These are phyloP conservation scores for Apotomis turbidana DNA, from an alignment of 2,888 invertebrate genomes.

Conservation along the genomic window DNA sequence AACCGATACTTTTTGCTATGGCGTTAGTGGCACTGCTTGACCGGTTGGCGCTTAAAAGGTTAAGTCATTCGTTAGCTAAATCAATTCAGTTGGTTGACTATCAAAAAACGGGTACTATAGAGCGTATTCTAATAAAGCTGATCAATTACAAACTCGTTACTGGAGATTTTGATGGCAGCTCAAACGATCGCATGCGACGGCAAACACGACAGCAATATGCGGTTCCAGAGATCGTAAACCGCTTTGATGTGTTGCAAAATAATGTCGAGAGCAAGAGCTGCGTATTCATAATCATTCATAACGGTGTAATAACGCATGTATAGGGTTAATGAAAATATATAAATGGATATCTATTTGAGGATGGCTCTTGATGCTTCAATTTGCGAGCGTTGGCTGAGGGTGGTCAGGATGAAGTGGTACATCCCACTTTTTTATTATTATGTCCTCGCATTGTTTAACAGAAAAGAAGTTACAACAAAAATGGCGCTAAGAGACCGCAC, in stretches of 20 bases:
- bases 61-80: too few species aligned
- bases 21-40: too few species aligned
- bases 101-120: constrained; percentile 10
- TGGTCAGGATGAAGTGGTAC: too few species aligned
- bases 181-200: constrained; percentile 45
- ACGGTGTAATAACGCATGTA: background rate
- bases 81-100: background rate
- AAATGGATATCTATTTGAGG: background rate
- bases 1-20: too few species aligned
- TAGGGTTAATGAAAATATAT: constrained; percentile 1
- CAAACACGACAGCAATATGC: constrained; percentile 53
- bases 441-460: too few species aligned
- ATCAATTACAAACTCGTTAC: constrained; percentile 26
- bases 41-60: too few species aligned
- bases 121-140: constrained; percentile 16
- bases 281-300: constrained; percentile 14
- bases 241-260: constrained; percentile 57
- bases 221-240: constrained; percentile 58
- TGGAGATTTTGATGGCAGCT: constrained; percentile 41
- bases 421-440: too few species aligned
- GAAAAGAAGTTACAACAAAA: too few species aligned
- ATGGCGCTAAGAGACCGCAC: too few species aligned
- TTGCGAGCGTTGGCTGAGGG: too few species aligned
- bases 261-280: constrained; percentile 7
- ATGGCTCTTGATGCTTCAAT: background rate